Percentiles rank a stretch among this genome's conserved stretches.
phyloP scores from a whole-genome alignment of 2,113 vertebrate species.

The Nycticorax nycticorax region DNA sequence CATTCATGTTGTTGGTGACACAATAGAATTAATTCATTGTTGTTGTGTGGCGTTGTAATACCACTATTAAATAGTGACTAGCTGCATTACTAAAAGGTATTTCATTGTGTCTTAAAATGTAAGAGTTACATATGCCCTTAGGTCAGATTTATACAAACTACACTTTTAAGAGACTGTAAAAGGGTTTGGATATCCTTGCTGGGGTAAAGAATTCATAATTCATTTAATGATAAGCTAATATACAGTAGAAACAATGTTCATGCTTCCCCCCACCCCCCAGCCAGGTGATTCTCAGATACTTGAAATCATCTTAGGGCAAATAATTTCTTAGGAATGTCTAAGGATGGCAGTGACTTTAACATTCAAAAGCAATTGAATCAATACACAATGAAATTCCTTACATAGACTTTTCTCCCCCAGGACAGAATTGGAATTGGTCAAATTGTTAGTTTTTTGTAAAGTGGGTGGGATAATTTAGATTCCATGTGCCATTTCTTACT shows the following conservation, averaged over 20 bases:
- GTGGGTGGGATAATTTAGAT: background rate
- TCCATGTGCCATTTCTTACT: background rate
- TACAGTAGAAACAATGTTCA: background rate
- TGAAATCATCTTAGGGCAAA: background rate
- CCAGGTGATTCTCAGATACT: background rate
- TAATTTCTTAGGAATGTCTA: background rate
- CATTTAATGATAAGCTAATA: background rate
- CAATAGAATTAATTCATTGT: background rate
- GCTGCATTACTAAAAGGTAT: background rate
- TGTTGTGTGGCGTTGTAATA: background rate
- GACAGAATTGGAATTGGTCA: background rate
- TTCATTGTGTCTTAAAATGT: background rate
- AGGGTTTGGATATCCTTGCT: background rate
- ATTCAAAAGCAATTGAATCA: background rate
- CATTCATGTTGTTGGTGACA: background rate
- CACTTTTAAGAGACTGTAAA: background rate
- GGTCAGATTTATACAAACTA: background rate
- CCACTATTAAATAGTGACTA: background rate
- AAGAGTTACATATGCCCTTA: background rate
- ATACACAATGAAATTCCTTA: background rate
- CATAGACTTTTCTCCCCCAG: background rate
- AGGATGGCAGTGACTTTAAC: background rate
- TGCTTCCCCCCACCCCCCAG: accelerated
- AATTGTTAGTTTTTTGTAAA: background rate
- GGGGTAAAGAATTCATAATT: background rate